A percentile compares a stretch with the other conserved stretches of the same genome.
phyloP scores from a whole-genome alignment of 2,888 invertebrate species.

The Plebejus melissa region DNA sequence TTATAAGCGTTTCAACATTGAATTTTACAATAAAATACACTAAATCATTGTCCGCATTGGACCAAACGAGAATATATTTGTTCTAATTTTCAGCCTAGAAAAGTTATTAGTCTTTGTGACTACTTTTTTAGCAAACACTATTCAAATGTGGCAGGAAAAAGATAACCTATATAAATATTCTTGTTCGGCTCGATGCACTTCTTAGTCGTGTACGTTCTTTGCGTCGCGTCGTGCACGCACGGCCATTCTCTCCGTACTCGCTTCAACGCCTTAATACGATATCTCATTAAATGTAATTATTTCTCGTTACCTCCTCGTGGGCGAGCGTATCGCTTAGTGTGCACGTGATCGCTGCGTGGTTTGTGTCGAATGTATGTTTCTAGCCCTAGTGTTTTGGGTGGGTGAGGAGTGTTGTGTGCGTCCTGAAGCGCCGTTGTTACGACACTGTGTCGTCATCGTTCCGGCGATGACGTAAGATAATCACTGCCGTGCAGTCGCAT shows the following conservation, averaged over 20 bases:
- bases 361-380: conserved; percentile 16
- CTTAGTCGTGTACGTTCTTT: not conserved
- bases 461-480: not conserved
- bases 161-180: not conserved
- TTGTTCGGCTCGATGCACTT: not conserved
- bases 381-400: conserved; percentile 14
- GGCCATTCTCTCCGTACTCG: conserved; percentile 15
- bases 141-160: not conserved
- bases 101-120: not conserved
- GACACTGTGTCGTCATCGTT: conserved; percentile 16
- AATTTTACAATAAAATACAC: conserved; percentile 11
- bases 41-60: not conserved
- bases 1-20: not conserved
- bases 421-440: not conserved
- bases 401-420: not conserved
- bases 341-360: conserved; percentile 14
- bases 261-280: conserved; percentile 22
- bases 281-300: conserved; percentile 13
- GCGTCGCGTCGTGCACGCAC: conserved; percentile 19
- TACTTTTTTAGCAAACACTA: not conserved
- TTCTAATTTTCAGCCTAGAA: not conserved
- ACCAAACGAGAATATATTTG: not conserved
- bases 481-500: conserved; percentile 20
- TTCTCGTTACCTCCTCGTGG: conserved; percentile 2
- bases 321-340: conserved; percentile 17